Percentiles rank a stretch among this genome's conserved stretches.
Conservation (phyloP, 64 coral and sea anemone genomes). For the Anthopleura sola region DNA sequence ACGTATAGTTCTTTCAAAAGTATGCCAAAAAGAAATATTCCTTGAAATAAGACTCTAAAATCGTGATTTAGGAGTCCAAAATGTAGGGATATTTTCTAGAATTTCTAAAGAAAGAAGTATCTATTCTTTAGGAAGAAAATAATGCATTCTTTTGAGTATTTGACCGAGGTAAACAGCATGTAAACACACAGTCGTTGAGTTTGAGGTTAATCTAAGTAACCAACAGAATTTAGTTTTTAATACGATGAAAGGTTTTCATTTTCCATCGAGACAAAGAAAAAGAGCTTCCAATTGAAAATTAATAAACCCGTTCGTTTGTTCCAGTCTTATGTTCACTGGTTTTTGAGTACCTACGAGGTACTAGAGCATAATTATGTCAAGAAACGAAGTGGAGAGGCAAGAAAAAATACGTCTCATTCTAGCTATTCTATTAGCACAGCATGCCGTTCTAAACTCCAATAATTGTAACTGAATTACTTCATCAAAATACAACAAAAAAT, state of each 20-base stretch:
- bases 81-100: background rate
- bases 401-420: background rate
- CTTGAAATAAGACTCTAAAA: background rate
- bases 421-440: background rate
- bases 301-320: background rate
- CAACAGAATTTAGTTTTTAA: background rate
- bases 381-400: background rate
- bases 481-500: conserved; percentile 10
- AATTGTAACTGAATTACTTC: background rate
- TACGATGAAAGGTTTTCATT: conserved; percentile 7
- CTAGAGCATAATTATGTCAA: background rate
- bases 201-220: conserved; percentile 16
- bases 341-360: background rate
- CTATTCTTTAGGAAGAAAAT: background rate
- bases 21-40: background rate
- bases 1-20: background rate
- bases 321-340: background rate
- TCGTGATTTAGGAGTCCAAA: background rate
- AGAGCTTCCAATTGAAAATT: conserved; percentile 21
- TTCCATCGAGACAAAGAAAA: conserved; percentile 8
- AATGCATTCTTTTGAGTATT: background rate
- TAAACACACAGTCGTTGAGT: background rate
- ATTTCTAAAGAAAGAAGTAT: background rate
- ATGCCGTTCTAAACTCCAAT: background rate
- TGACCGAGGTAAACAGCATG: background rate